These are phyloP conservation scores for Lanius ludovicianus DNA, from an alignment of 2,113 vertebrate species.

Conservation along the genomic window DNA sequence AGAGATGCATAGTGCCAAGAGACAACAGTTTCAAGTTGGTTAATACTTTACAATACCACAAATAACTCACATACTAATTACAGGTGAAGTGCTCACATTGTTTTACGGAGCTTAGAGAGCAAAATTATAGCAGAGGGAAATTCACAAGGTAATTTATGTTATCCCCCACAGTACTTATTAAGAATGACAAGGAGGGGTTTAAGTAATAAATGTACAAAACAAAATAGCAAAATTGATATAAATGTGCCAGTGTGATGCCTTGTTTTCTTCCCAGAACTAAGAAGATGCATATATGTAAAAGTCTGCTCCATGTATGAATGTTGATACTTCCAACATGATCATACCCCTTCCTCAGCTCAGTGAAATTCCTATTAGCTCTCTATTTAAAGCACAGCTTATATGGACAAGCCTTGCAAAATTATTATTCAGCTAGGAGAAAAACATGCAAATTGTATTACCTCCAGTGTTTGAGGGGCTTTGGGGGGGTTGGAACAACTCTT, in stretches of 20 bases:
- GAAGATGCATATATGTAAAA: not conserved
- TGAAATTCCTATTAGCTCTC: not conserved
- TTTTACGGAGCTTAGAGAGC: not conserved
- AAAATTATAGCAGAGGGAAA: not conserved
- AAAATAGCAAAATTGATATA: not conserved
- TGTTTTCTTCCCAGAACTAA: not conserved
- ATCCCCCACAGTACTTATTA: not conserved
- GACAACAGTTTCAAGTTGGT: conserved; percentile 30
- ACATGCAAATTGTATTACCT: not conserved
- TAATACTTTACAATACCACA: not conserved
- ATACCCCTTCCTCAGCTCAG: not conserved
- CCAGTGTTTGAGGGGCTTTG: fast-evolving
- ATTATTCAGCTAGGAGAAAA: not conserved
- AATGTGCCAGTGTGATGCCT: not conserved
- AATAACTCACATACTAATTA: conserved; percentile 33
- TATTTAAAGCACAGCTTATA: not conserved
- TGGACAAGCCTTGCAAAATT: not conserved
- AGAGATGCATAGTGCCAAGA: conserved; percentile 44
- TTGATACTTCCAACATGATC: not conserved
- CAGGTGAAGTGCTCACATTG: not conserved
- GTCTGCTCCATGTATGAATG: not conserved
- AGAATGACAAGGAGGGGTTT: not conserved
- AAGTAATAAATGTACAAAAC: not conserved
- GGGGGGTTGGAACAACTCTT: not conserved
- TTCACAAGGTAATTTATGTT: not conserved